Base-by-base conservation (phyloP, 2,797 vertebrate species). In the Periophthalmus magnuspinnatus region DNA sequence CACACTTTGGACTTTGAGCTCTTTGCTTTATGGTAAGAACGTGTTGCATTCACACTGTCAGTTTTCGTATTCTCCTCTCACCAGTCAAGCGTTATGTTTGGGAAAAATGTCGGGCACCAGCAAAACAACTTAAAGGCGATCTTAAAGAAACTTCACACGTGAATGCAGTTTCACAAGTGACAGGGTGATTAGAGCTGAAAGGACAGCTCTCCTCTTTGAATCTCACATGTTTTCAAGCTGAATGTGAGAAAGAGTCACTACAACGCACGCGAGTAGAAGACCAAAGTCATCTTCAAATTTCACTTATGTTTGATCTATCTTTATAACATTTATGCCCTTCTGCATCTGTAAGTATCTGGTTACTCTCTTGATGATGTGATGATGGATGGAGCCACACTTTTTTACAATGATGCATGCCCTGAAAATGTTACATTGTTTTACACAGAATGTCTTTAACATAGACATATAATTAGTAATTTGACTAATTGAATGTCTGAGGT, bases 31-130 rank as follows among this genome's bases (percentile, higher is more conserved):
- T 61, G 59, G 69, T 76, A 80, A 77, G 76, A 78, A 59, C 75
- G 45, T 22, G 81, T 81, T 75, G 78, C 71, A 90, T 90, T 90
- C 80, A 85, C 61, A 21, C 75, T 91, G 92, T 93, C 92, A 79
- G 78, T 79, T 91, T 88, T 72, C 79, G 85, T 92, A 83, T 84
- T 74, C 77, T 85, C 82, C 68, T 38, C 70, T 79, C 61, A 64
- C 74, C 87, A 91, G 81, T 92, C 80, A 91, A 91, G 92, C 86
- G 81, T 91, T 86, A 88, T 79, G 70, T 77, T 75, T 69, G 76
- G 74, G 64, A 81, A 74, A 70, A 74, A 68, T 71, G 69, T 62
- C 57, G 71, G 71, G 65, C 60, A 52, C 74, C 52, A 79, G 69
- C 70, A 58, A 87, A 83, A 55, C 72, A 65, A 84, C 64, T 54